Evolutionary conservation across 2,888 invertebrate species (phyloP).

Genomic region (Scrobipalpa atriplicella): DNA sequence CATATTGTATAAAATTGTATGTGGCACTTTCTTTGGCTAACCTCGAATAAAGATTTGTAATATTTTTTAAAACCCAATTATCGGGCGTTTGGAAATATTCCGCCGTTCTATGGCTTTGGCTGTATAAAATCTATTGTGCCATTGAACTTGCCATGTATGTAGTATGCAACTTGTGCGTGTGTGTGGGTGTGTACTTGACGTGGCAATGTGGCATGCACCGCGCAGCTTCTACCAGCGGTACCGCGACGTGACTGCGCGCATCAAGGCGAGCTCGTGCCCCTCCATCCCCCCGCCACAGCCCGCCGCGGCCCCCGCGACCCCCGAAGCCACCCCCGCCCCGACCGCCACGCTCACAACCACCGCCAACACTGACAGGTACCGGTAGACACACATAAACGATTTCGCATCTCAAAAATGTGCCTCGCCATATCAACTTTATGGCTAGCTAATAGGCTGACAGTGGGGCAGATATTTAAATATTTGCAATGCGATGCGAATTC

Average conservation of each 20-base stretch:
- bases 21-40: neutral
- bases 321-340: neutral
- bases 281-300: constrained; percentile 85
- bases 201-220: constrained; percentile 32
- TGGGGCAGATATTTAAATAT: too few relatives aligned
- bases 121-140: neutral
- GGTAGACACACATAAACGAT: neutral
- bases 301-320: constrained; percentile 57
- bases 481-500: too few relatives aligned
- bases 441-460: too few relatives aligned
- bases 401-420: neutral
- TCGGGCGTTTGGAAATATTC: too few relatives aligned
- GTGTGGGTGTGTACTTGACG: constrained; percentile 33
- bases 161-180: constrained; percentile 24
- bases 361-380: neutral
- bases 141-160: neutral
- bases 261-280: constrained; percentile 93
- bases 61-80: too few relatives aligned
- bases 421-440: too few relatives aligned
- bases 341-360: neutral
- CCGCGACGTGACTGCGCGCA: constrained; percentile 93
- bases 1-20: neutral
- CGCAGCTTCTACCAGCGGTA: constrained; percentile 94
- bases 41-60: too few relatives aligned
- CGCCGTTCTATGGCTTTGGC: too few relatives aligned